These are phyloP conservation scores for Poeciliopsis turrubarensis DNA, from an alignment of 2,113 vertebrate species.

Conservation along the genomic window DNA sequence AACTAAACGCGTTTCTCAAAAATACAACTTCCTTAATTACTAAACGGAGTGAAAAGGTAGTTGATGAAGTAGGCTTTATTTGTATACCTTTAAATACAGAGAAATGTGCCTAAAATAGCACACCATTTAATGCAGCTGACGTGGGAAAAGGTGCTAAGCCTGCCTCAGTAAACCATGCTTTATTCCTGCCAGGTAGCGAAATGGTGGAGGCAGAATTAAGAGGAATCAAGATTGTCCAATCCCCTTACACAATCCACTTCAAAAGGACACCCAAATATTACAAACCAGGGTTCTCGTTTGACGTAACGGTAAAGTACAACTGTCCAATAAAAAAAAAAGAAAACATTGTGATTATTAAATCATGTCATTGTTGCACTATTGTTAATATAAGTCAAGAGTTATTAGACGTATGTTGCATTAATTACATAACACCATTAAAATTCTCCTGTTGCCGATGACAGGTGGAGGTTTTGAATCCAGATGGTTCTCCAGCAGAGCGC, in stretches of 20 bases:
- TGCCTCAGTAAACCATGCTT: no score
- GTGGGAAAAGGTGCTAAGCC: neutral
- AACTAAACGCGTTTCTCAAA: no score
- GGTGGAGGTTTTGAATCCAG: slow-evolving; percentile 78
- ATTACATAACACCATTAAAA: no score
- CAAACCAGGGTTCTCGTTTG: slow-evolving; percentile 89
- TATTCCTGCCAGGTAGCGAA: slow-evolving; percentile 82
- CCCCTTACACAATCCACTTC: slow-evolving; percentile 87
- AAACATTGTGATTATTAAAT: no score
- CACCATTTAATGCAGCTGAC: neutral
- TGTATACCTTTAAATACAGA: no score
- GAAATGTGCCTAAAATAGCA: no score
- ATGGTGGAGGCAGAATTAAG: slow-evolving; percentile 84
- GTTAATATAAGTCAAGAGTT: no score
- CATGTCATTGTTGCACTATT: no score
- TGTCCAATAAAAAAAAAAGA: neutral
- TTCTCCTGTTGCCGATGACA: slow-evolving; percentile 31
- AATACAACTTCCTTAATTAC: no score
- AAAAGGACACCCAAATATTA: slow-evolving; percentile 87
- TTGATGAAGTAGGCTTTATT: no score
- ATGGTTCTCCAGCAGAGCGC: slow-evolving; percentile 70
- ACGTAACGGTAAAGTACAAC: slow-evolving; percentile 79
- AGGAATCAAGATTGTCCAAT: slow-evolving; percentile 84
- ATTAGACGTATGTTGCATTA: no score
- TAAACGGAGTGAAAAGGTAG: no score